These are phyloP conservation scores for Spea multiplicata DNA, from an alignment of 2,113 vertebrate species.

Conservation along the genomic window DNA sequence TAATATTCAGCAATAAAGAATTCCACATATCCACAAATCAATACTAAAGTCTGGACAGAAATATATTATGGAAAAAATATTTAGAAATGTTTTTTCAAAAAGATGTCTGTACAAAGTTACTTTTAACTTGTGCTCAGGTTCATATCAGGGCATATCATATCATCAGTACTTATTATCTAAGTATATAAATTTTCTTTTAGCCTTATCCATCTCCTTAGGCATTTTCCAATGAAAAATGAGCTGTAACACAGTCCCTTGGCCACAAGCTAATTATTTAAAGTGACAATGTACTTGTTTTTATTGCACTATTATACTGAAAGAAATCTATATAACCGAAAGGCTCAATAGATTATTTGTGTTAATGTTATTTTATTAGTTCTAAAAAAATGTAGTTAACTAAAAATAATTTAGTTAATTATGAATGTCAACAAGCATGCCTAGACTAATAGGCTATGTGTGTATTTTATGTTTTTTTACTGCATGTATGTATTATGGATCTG, in stretches of 20 bases:
- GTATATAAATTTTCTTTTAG: too few species aligned
- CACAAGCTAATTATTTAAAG: not conserved
- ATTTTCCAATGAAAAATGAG: not conserved
- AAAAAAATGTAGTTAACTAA: not conserved
- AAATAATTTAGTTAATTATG: not conserved
- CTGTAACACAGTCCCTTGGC: not conserved
- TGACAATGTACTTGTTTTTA: constrained; percentile 1
- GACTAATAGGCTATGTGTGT: not conserved
- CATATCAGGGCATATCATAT: too few species aligned
- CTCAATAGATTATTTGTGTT: not conserved
- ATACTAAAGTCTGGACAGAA: too few species aligned
- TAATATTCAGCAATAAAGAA: too few species aligned
- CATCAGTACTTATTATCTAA: too few species aligned
- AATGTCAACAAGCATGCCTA: not conserved
- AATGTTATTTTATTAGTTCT: too few species aligned
- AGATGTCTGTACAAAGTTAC: too few species aligned
- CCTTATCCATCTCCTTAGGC: too few species aligned
- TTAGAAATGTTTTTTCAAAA: too few species aligned
- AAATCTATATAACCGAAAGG: not conserved
- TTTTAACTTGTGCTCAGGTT: too few species aligned
- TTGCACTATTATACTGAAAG: constrained; percentile 32
- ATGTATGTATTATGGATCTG: not conserved
- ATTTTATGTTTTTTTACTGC: not conserved
- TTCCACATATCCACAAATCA: too few species aligned
- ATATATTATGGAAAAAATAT: too few species aligned